These are phyloP conservation scores for Lasioglossum villosulum DNA, from an alignment of 2,888 invertebrate genomes.

Conservation along the genomic window DNA sequence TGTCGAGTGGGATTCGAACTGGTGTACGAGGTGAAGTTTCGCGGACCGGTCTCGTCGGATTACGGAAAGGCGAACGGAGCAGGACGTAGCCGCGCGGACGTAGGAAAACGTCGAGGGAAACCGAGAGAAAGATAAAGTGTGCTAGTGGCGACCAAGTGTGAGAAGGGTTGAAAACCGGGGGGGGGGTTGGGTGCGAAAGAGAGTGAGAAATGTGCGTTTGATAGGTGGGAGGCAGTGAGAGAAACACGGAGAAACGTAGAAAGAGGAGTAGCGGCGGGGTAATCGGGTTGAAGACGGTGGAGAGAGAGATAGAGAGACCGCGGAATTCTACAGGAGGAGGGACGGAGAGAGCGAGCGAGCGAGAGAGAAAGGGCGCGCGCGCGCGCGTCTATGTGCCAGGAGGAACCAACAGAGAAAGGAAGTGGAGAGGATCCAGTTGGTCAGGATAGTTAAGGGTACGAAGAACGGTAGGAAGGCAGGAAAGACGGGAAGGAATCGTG, in stretches of 20 bases:
- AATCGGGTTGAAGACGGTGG: not conserved
- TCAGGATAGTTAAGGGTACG: slow-evolving; percentile 56
- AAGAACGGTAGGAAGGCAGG: slow-evolving; percentile 56
- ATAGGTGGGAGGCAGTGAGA: slow-evolving; percentile 38
- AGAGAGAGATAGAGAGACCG: not conserved
- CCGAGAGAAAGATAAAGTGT: slow-evolving; percentile 30
- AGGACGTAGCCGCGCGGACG: not conserved
- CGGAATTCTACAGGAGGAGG: slow-evolving; percentile 4
- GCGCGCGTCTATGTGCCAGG: slow-evolving; percentile 64
- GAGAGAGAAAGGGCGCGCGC: slow-evolving; percentile 45
- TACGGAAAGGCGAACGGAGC: not conserved
- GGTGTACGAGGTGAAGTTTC: slow-evolving; percentile 44
- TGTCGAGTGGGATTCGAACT: slow-evolving; percentile 19
- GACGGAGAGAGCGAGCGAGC: slow-evolving; percentile 23
- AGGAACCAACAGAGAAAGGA: slow-evolving; percentile 62
- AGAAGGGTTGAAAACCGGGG: slow-evolving; percentile 16
- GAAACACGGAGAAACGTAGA: slow-evolving; percentile 20
- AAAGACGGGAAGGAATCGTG: slow-evolving; percentile 41
- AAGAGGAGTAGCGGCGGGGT: not conserved
- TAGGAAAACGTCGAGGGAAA: slow-evolving; percentile 24
- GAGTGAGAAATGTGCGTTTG: slow-evolving; percentile 26
- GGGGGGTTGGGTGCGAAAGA: slow-evolving; percentile 19
- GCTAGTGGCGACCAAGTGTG: slow-evolving; percentile 33
- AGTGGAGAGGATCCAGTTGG: slow-evolving; percentile 65
- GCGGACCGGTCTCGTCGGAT: slow-evolving; percentile 21